Evolutionary conservation across 2,113 vertebrate genomes (phyloP).

Genomic region (Paralichthys olivaceus): DNA sequence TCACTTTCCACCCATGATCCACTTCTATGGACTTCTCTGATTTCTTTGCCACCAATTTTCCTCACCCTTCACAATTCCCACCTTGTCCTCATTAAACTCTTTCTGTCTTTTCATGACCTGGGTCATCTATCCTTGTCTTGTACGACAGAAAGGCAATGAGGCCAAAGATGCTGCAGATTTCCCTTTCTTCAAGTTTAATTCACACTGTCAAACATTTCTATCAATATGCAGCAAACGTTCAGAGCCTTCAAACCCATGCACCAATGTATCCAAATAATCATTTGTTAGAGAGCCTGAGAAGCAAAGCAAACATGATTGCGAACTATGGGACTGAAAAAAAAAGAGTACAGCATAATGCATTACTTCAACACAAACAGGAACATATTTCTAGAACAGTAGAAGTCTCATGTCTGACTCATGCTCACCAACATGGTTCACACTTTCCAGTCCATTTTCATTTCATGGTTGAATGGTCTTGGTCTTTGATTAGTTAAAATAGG

Average conservation of each 20-base stretch:
- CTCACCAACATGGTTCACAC: too few species aligned
- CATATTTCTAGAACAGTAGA: too few species aligned
- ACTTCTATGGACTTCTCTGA: conserved; percentile 29
- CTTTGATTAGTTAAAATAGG: too few species aligned
- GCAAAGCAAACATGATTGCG: conserved; percentile 15
- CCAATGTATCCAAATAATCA: conserved; percentile 9
- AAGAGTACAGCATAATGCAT: neutral
- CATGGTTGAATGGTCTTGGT: too few species aligned
- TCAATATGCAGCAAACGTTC: conserved; percentile 16
- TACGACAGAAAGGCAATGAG: neutral
- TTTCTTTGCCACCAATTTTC: conserved; percentile 38
- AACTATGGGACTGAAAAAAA: conserved; percentile 5
- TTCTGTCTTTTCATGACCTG: conserved; percentile 25
- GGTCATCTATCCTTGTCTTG: conserved; percentile 23
- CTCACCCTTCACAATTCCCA: conserved; percentile 17
- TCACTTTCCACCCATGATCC: conserved; percentile 18
- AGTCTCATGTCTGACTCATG: too few species aligned
- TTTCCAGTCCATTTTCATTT: too few species aligned
- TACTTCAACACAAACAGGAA: neutral
- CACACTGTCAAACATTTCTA: neutral
- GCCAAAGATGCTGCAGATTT: neutral
- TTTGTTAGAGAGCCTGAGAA: neutral
- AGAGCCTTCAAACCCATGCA: conserved; percentile 14
- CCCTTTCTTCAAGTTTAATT: too few species aligned
- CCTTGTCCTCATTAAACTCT: conserved; percentile 8